Evolutionary conservation across 2,797 vertebrate species (phyloP).

Genomic region (Clarias platycephalus): DNA sequence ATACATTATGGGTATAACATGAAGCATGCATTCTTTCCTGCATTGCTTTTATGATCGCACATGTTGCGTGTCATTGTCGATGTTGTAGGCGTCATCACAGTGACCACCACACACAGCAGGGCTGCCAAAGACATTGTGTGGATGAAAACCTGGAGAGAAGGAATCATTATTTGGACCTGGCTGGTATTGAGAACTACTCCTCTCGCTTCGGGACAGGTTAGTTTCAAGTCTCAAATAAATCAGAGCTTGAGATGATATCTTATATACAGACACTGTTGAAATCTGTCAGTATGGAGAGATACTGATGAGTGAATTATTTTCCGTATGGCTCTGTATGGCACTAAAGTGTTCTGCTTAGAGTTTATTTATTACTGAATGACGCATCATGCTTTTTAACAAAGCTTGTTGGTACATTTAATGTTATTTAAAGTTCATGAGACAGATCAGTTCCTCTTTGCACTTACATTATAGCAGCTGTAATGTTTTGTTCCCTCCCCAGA

Average conservation of each 20-base stretch:
- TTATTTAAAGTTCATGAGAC: background rate
- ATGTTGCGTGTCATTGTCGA: background rate
- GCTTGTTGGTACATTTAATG: background rate
- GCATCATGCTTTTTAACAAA: background rate
- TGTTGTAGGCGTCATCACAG: slow-evolving; percentile 81
- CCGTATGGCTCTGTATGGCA: too few relatives aligned
- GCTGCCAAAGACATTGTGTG: slow-evolving; percentile 90
- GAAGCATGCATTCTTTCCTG: background rate
- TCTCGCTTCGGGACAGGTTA: slow-evolving; percentile 94
- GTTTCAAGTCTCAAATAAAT: slow-evolving; percentile 36
- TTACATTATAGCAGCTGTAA: background rate
- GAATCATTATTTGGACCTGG: slow-evolving; percentile 99
- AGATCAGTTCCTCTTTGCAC: background rate
- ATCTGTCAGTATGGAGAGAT: background rate
- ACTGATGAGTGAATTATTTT: background rate
- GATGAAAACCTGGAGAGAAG: slow-evolving; percentile 99
- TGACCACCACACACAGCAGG: slow-evolving; percentile 79
- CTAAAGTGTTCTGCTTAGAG: background rate
- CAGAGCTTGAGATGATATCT: background rate
- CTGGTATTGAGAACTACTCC: slow-evolving; percentile 98
- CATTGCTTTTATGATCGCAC: background rate
- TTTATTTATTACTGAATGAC: background rate
- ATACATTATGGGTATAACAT: background rate
- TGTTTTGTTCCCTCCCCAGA: too few relatives aligned
- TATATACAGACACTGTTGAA: background rate